Base-by-base conservation (phyloP, 2,888 invertebrate genomes). In the Mythimna pallens region DNA sequence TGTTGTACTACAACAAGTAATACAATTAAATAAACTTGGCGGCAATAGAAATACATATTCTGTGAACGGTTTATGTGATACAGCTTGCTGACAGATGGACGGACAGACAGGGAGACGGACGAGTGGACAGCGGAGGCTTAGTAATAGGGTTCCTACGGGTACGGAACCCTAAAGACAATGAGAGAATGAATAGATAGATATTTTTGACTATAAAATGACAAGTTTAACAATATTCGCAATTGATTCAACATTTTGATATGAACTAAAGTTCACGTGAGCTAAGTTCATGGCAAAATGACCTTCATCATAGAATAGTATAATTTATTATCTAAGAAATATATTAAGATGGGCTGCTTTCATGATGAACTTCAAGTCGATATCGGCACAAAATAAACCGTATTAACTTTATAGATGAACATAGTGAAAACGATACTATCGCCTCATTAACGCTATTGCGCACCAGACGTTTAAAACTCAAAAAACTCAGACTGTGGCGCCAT, bases 401-500 rank as follows among this genome's bases (percentile, higher is more conserved):
- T 63, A 61, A 58, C 20, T 57, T 20, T 10, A 20, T 34, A 65
- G 36, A 30, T 65, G 64, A 65, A 64, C 22, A 40, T 61, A 52
- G 64, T 50, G 73, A 58, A 61, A 73, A 62, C 63, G 64, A 63
- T 50, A 68, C 10, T 57, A 52, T 54, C 61, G 30, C 76, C 78
- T 74, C 80, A 78, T 68, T 81, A 78, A 70, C 70, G 77, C 75
- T 85, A 89, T 75, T 89, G 86, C 92, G 91, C 87, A 89, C 88
- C 87, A 90, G 90, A 90, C 90, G 70, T 70, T 47, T 50, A 75
- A 81, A 58, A 84, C 84, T 81, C 64, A 73, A 87, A 86, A 86
- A 86, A 80, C 74, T 74, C 79, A 86, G 86, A 86, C 87, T 80
- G 71, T 78, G 86, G 78, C 87, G 86, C 77, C 88, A 71, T 75